Percentiles rank a stretch among this genome's conserved stretches.
Evolutionary conservation across 2,888 invertebrate species (phyloP).

Genomic region (Philopedon plagiatum): DNA sequence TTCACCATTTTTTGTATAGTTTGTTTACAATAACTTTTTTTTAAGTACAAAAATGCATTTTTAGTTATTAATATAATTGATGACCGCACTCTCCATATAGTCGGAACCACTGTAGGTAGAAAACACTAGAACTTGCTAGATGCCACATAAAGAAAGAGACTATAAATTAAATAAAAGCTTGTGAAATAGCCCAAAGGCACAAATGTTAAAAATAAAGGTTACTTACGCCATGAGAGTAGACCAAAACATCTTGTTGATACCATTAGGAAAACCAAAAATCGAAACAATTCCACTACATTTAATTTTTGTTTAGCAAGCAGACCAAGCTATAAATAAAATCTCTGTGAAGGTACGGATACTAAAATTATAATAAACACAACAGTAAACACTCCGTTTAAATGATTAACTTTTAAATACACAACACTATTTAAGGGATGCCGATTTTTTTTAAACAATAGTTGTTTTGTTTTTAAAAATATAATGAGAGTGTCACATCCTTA

Average conservation of each 20-base stretch:
- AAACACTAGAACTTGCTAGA: not conserved
- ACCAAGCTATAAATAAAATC: conserved; percentile 28
- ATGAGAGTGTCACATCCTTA: conserved; percentile 19
- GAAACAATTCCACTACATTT: conserved; percentile 38
- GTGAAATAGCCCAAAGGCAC: not conserved
- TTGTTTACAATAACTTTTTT: too few species aligned
- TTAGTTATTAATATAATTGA: too few species aligned
- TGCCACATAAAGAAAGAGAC: not conserved
- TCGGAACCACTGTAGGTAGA: too few species aligned
- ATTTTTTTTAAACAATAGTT: too few species aligned
- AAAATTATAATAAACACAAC: conserved; percentile 32
- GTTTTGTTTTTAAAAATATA: not conserved
- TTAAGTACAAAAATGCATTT: too few species aligned
- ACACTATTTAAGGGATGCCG: too few species aligned
- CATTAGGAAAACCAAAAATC: conserved; percentile 40
- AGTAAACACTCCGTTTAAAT: conserved; percentile 8
- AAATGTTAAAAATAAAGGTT: not conserved
- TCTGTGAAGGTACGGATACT: conserved; percentile 20
- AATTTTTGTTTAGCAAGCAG: conserved; percentile 26
- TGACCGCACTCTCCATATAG: too few species aligned
- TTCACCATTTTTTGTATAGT: too few species aligned
- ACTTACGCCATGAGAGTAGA: conserved; percentile 39
- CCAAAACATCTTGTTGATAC: conserved; percentile 37
- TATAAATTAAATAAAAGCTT: not conserved
- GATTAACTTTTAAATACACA: conserved; percentile 6